These are phyloP conservation scores for Eulacestoma nigropectus DNA, from an alignment of 2,113 vertebrate species.

Conservation along the genomic window DNA sequence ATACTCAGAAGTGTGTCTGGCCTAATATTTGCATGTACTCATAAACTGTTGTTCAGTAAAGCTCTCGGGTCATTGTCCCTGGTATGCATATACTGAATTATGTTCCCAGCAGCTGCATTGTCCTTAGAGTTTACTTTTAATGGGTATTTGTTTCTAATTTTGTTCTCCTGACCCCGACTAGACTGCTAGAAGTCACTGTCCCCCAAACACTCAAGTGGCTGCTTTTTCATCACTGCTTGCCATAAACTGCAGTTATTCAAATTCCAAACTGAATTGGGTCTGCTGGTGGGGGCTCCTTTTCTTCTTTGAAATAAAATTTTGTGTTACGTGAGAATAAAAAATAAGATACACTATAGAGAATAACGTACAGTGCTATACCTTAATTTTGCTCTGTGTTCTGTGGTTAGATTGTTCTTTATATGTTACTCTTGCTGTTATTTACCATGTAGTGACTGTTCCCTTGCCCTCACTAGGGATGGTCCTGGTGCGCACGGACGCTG, in stretches of 20 bases:
- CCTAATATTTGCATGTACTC: neutral
- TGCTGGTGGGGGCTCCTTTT: neutral
- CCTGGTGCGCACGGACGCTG: constrained; percentile 82
- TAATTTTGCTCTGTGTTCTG: neutral
- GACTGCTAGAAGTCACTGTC: neutral
- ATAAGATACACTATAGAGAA: neutral
- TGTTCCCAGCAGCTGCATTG: neutral
- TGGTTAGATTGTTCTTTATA: accelerated
- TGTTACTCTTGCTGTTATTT: accelerated
- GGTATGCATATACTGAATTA: neutral
- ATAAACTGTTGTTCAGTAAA: neutral
- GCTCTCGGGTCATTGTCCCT: neutral
- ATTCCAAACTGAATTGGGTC: neutral
- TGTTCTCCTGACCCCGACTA: neutral
- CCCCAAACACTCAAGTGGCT: neutral
- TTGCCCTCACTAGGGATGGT: constrained; percentile 76
- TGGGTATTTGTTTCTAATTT: neutral
- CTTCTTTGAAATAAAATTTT: neutral
- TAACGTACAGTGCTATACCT: accelerated
- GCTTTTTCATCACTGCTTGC: neutral
- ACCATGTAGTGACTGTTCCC: neutral
- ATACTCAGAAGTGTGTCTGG: neutral
- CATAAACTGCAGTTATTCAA: neutral
- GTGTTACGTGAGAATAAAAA: neutral
- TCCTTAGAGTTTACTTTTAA: neutral